These are phyloP conservation scores for Mesembrinibis cayennensis DNA, from an alignment of 2,113 vertebrate genomes.

Conservation along the genomic window DNA sequence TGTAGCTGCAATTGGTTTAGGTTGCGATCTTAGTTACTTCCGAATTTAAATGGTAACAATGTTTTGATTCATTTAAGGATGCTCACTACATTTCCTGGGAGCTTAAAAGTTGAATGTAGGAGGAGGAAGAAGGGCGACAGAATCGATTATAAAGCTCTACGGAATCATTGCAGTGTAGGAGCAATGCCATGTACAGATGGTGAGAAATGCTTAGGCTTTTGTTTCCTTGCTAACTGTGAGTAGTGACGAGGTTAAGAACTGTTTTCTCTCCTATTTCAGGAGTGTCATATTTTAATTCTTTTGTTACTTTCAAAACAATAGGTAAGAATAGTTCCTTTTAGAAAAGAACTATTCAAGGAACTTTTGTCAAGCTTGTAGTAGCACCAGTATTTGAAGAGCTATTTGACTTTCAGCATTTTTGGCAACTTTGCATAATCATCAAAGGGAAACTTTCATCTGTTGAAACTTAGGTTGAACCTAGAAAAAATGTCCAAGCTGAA, in stretches of 20 bases:
- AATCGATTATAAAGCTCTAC: not conserved
- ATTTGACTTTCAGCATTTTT: not conserved
- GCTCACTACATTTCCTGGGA: not conserved
- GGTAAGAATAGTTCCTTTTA: not conserved
- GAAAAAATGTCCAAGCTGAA: not conserved
- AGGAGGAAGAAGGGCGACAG: not conserved
- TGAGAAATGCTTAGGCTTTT: not conserved
- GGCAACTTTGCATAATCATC: not conserved
- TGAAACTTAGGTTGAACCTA: not conserved
- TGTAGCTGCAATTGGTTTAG: not conserved
- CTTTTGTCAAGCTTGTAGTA: not conserved
- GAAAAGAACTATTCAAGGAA: not conserved
- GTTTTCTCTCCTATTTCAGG: not conserved
- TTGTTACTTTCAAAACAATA: not conserved
- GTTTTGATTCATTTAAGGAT: not conserved
- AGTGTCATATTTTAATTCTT: not conserved
- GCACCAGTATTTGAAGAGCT: not conserved
- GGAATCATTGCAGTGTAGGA: not conserved
- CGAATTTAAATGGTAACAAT: not conserved
- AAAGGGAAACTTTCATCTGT: not conserved
- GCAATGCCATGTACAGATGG: rapidly evolving
- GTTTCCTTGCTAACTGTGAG: not conserved
- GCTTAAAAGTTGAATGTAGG: not conserved
- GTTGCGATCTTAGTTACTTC: not conserved
- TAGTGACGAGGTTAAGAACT: not conserved